These are phyloP conservation scores for Drosophila melanogaster DNA, from an alignment of 1,140 invertebrate species.

Conservation along the genomic window DNA sequence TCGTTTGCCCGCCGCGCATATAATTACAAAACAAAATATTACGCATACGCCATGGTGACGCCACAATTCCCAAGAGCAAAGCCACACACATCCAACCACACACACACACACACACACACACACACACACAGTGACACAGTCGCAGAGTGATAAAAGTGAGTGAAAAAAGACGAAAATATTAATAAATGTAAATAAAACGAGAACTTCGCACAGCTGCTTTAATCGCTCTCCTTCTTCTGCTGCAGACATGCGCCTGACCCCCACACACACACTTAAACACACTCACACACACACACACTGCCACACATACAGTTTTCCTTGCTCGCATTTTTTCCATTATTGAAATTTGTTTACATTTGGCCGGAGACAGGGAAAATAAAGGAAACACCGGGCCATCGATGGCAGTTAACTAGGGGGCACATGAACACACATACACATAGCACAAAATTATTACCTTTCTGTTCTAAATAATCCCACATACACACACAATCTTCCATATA, in stretches of 20 bases:
- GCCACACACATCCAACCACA: constrained; percentile 10
- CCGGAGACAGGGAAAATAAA: constrained; percentile 10
- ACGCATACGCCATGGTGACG: constrained; percentile 68
- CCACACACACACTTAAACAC: constrained; percentile 3
- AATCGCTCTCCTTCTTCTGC: constrained; percentile 22
- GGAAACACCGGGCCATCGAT: constrained; percentile 19
- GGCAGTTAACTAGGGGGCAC: background rate
- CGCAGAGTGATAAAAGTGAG: constrained; percentile 19
- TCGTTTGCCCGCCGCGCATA: constrained; percentile 50
- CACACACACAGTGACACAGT: background rate
- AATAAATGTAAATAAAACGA: constrained; percentile 55
- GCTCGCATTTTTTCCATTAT: constrained; percentile 30
- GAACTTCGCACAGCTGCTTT: constrained; percentile 47
- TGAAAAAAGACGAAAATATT: constrained; percentile 30
- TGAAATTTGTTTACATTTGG: constrained; percentile 52
- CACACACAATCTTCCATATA: background rate
- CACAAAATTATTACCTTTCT: background rate
- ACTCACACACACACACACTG: background rate
- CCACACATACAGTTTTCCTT: background rate
- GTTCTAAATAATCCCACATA: background rate
- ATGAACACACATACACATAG: background rate
- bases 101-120: background rate
- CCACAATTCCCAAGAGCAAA: constrained; percentile 46
- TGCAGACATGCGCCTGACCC: constrained; percentile 46
- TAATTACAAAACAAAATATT: constrained; percentile 80